A percentile compares a stretch with the other conserved stretches of the same genome.
Conservation (phyloP, 2,797 vertebrate species). For the Sebastes taczanowskii region DNA sequence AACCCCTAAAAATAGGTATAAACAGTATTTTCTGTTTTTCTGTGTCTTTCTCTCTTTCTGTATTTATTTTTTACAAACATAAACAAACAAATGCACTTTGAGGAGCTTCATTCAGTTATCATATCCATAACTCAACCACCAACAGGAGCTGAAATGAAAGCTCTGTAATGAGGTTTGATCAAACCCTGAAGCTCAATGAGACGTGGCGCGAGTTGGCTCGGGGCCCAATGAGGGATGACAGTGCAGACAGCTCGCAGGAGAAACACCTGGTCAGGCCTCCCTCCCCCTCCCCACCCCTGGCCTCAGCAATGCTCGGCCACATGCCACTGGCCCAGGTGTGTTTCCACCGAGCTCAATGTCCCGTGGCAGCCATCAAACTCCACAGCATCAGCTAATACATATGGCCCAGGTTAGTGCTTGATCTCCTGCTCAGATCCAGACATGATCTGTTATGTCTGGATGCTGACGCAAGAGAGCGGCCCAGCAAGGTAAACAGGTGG, state of each 20-base stretch:
- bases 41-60: not conserved
- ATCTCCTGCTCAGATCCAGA: conserved; percentile 35
- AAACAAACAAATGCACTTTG: not conserved
- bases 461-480: conserved; percentile 2
- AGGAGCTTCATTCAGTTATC: conserved; percentile 4
- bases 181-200: conserved; percentile 53
- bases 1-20: not conserved
- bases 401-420: conserved; percentile 37
- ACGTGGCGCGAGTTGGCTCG: conserved; percentile 40
- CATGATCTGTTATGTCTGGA: conserved; percentile 40
- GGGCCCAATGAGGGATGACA: conserved; percentile 55
- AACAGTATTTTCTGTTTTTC: not conserved
- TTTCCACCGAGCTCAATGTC: conserved; percentile 49
- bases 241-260: conserved; percentile 48
- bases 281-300: not conserved
- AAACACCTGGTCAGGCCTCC: conserved; percentile 63
- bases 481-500: conserved; percentile 37
- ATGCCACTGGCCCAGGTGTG: conserved; percentile 65
- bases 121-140: conserved; percentile 19
- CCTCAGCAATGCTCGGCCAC: conserved; percentile 35
- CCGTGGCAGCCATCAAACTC: conserved; percentile 51
- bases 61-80: not conserved
- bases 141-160: conserved; percentile 33
- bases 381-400: conserved; percentile 30
- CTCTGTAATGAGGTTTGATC: conserved; percentile 63